Evolutionary conservation across 2,113 vertebrate genomes (phyloP).

Genomic region (Centrocercus urophasianus): DNA sequence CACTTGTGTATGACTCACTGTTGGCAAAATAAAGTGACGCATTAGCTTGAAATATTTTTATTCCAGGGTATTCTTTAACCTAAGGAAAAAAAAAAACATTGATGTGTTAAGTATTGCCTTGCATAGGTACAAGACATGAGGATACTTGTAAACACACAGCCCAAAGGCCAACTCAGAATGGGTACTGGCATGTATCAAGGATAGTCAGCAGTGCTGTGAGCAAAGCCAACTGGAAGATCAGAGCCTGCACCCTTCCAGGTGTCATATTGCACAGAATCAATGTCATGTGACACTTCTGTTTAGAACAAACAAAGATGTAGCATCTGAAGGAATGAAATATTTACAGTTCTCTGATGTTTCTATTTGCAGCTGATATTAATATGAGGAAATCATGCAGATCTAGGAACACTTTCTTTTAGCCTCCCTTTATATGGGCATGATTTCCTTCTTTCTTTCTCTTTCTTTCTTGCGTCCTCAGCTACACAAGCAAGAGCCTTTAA

Average conservation of each 20-base stretch:
- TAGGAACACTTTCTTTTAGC: background rate
- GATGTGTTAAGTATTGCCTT: background rate
- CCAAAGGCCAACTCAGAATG: background rate
- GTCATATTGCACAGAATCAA: background rate
- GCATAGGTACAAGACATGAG: background rate
- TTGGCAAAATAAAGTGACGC: conserved; percentile 97
- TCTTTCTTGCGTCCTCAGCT: background rate
- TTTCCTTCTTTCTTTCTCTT: background rate
- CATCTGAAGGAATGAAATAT: background rate
- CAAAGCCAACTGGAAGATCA: background rate
- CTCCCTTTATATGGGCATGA: background rate
- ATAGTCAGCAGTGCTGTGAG: background rate
- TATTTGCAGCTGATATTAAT: background rate
- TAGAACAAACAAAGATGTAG: background rate
- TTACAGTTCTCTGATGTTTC: background rate
- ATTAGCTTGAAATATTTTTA: conserved; percentile 97
- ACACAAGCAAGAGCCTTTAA: background rate
- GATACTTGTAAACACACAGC: background rate
- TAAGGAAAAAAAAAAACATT: conserved; percentile 36
- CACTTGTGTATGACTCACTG: conserved; percentile 88
- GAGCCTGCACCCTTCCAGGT: background rate
- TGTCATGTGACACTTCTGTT: background rate
- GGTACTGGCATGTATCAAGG: background rate
- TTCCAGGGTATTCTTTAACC: conserved; percentile 88
- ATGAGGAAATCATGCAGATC: background rate